A percentile compares a stretch with the other conserved stretches of the same genome.
phyloP scores from a whole-genome alignment of 2,797 vertebrate species.

The Notolepis coatsorum region DNA sequence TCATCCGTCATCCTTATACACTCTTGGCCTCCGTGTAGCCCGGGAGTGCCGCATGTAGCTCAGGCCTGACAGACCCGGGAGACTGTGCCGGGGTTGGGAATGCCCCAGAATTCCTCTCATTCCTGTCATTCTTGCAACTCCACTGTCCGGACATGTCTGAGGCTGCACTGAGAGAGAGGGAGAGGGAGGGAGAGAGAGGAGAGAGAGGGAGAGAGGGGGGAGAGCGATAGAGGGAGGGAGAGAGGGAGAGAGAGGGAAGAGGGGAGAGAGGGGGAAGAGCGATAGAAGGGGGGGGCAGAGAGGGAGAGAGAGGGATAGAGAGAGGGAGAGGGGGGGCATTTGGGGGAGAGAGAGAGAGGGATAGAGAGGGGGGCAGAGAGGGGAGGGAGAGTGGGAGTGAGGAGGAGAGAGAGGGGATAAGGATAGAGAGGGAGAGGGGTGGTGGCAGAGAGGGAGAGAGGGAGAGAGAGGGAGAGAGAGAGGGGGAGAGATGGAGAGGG shows the following conservation, averaged over 20 bases:
- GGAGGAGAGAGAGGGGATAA: too few species aligned
- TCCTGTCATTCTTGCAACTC: conserved; percentile 76
- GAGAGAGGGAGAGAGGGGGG: background rate
- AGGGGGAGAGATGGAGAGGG: too few species aligned
- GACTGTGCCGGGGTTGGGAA: conserved; percentile 71
- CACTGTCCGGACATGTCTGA: conserved; percentile 78
- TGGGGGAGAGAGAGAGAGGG: background rate
- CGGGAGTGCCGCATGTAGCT: conserved; percentile 64
- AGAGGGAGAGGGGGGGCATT: conserved; percentile 9
- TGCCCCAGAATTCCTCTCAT: conserved; percentile 82
- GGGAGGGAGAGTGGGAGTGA: too few species aligned
- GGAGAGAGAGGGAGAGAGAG: background rate
- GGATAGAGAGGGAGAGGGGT: background rate
- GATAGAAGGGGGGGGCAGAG: background rate
- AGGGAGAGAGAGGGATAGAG: background rate
- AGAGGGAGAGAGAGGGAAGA: too few species aligned
- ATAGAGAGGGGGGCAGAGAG: background rate
- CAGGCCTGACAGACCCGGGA: conserved; percentile 22
- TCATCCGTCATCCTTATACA: too few species aligned
- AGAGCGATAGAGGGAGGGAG: background rate
- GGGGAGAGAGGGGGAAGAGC: too few species aligned
- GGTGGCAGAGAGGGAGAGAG: background rate
- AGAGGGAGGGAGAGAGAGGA: background rate
- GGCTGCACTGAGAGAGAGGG: conserved; percentile 22
- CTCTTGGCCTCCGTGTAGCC: conserved; percentile 27